Conservation (phyloP, 35 echinoderm and acorn worm species). For the Ophiothrix spiculata region DNA sequence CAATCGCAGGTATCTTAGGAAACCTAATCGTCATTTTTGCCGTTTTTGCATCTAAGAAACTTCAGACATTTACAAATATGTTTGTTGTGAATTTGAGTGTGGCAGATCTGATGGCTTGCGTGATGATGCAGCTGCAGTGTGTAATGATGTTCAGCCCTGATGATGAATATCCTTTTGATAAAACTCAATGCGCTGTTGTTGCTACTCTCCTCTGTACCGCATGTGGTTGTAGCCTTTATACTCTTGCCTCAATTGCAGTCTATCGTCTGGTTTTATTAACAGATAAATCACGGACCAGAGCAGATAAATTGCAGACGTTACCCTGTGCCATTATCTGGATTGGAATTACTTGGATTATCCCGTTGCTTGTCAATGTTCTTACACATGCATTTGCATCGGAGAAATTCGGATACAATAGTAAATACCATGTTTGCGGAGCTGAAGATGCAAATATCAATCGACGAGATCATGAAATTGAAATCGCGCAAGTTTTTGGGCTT, state of each 20-base stretch:
- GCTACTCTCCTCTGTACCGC: neutral
- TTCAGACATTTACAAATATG: slow-evolving; percentile 44
- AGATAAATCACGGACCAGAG: neutral
- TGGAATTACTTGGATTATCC: neutral
- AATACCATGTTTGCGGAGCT: neutral
- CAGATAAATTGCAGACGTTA: neutral
- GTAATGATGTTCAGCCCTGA: slow-evolving; percentile 1
- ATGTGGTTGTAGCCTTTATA: slow-evolving; percentile 49
- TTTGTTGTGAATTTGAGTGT: slow-evolving; percentile 61
- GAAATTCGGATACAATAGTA: neutral
- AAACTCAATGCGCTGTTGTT: slow-evolving; percentile 23
- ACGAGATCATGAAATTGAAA: neutral
- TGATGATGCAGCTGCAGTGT: slow-evolving; percentile 34
- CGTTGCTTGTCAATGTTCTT: neutral
- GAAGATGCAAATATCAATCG: neutral
- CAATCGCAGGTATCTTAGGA: slow-evolving; percentile 28
- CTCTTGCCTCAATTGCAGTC: slow-evolving; percentile 42
- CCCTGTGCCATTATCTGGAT: neutral
- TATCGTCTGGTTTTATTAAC: slow-evolving; percentile 48
- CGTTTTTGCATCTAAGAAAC: slow-evolving; percentile 28
- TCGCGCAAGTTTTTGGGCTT: slow-evolving; percentile 12
- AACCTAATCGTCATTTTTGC: slow-evolving; percentile 33
- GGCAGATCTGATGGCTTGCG: slow-evolving; percentile 42
- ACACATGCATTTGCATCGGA: neutral
- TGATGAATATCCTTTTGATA: slow-evolving; percentile 9